Evolutionary conservation across 2,888 invertebrate species (phyloP), one percentile per base, ranked within the genome.

Genomic region (Mesochorus sp.): DNA sequence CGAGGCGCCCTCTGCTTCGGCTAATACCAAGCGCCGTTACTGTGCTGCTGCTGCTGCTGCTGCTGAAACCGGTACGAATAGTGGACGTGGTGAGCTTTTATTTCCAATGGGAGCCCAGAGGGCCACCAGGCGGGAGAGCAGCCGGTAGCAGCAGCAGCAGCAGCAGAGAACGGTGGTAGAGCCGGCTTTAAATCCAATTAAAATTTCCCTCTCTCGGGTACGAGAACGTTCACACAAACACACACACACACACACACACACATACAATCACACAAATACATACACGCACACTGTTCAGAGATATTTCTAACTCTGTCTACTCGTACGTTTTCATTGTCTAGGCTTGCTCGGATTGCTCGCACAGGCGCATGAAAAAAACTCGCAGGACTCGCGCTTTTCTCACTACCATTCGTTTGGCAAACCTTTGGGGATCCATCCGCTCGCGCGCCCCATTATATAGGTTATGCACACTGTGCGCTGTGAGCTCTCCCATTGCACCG

Each of bases 121-220:
- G 19, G 34, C 14, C 21, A 64, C 14, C 49, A 17, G 44, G 31
- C 47, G 66, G 39, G 53, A 53, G 51, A 64, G 53, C 55, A 66
- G 73, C 55, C 34, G 55, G 42, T 42, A 26, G 6, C 34, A 6
- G 17, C 24, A 64, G 44, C 17, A 61, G 61, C 24, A 26, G 61
- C 53, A 49, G 49, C 44, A 59, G 73, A 47, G 66, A 62, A 61
- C 61, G 44, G 59, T 57, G 57, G 68, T 57, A 73, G 59, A 78
- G 68, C 78, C 74, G 78, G 78, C 78, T 78, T 78, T 78, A 78
- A 78, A 78, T 78, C 78, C 78, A 78, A 78, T 78, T 78, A 78
- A 78, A 78, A 78, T 78, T 67, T 72, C 42, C 76, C 76, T 75
- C 76, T 71, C 71, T 21, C 61, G 59, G 51, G 67, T 74, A 28